These are phyloP conservation scores for Synergus itoensis DNA, from an alignment of 2,888 invertebrate genomes.

Conservation along the genomic window DNA sequence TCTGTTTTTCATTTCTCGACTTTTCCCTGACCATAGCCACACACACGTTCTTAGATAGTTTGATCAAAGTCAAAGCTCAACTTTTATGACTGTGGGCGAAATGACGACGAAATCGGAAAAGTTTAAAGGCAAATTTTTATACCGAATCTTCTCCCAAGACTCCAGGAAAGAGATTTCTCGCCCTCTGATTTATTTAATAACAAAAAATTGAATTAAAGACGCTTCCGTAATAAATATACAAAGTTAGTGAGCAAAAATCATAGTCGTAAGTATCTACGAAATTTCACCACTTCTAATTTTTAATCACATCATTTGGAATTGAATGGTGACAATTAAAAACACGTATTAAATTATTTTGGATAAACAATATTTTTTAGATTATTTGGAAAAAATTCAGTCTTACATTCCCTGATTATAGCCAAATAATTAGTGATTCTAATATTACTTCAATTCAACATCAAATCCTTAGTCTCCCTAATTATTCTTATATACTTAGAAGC, in stretches of 20 bases:
- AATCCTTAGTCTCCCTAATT: too few species aligned
- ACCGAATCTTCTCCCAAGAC: not conserved
- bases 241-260: not conserved
- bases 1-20: slow-evolving; percentile 12
- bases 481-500: too few species aligned
- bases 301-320: too few species aligned
- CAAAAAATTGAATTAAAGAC: not conserved
- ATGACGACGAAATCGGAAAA: slow-evolving; percentile 32
- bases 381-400: too few species aligned
- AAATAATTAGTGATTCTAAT: too few species aligned
- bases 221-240: not conserved
- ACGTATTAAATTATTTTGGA: too few species aligned
- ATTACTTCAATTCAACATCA: too few species aligned
- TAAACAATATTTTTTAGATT: too few species aligned
- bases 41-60: slow-evolving; percentile 14
- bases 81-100: slow-evolving; percentile 26
- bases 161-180: not conserved
- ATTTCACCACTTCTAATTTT: too few species aligned
- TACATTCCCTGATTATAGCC: too few species aligned
- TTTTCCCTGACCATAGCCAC: slow-evolving; percentile 23
- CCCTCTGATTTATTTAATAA: not conserved
- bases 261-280: not conserved
- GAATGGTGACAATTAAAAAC: too few species aligned
- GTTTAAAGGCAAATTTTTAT: slow-evolving; percentile 22
- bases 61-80: slow-evolving; percentile 30